These are phyloP conservation scores for Dromas ardeola DNA, from an alignment of 2,113 vertebrate genomes.

Conservation along the genomic window DNA sequence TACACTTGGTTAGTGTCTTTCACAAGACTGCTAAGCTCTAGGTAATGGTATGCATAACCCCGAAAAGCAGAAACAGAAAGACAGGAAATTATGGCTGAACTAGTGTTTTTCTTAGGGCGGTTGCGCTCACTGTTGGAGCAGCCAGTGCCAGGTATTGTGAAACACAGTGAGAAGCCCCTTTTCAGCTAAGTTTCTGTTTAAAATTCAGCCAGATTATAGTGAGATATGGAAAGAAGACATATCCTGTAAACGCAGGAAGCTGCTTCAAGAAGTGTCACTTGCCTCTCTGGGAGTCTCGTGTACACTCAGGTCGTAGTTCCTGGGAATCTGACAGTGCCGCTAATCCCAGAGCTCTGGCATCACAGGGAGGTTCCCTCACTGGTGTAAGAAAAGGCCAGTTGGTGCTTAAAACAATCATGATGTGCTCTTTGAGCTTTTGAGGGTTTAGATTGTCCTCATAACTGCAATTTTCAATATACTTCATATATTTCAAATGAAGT, in stretches of 20 bases:
- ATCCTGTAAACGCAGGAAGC: constrained; percentile 20
- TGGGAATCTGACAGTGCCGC: not conserved
- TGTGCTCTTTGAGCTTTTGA: not conserved
- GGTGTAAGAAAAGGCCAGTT: not conserved
- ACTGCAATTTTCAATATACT: not conserved
- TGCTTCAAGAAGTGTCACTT: not conserved
- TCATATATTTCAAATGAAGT: not conserved
- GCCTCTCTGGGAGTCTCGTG: not conserved
- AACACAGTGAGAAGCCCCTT: constrained; percentile 58
- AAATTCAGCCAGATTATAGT: constrained; percentile 49
- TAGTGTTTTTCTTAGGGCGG: constrained; percentile 67
- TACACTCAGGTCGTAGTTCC: not conserved
- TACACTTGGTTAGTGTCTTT: constrained; percentile 64
- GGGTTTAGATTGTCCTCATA: not conserved
- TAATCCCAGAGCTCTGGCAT: not conserved
- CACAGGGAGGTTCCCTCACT: not conserved
- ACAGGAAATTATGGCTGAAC: constrained; percentile 74
- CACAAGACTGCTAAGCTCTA: constrained; percentile 60
- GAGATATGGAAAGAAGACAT: constrained; percentile 41
- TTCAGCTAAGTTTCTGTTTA: constrained; percentile 36
- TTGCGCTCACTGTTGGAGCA: constrained; percentile 61
- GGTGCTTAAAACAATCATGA: not conserved
- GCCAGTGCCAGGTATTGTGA: constrained; percentile 65
- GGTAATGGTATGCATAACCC: constrained; percentile 67
- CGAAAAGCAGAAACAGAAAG: constrained; percentile 65